Evolutionary conservation across 2,113 vertebrate species (phyloP), one percentile per base, ranked within the genome.

Genomic region (Gymnocephalus cernua): DNA sequence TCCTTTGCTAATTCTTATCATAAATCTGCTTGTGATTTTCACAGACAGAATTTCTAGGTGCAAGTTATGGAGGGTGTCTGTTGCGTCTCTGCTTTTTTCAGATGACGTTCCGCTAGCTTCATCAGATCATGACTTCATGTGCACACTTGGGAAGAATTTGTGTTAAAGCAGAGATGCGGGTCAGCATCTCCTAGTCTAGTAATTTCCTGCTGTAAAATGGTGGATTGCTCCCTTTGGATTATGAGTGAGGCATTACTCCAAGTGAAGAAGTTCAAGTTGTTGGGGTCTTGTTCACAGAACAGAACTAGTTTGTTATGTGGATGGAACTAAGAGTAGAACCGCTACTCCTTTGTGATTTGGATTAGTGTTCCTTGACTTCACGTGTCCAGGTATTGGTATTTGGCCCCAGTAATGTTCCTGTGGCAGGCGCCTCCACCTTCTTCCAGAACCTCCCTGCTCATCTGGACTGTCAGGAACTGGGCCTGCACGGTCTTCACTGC

Each of bases 341-440:
- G n/a, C n/a, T 70, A 38, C 15, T 80, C 10, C 11, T 74, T 14
- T 81, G 66, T 76, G 66, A 67, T 61, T 47, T 59, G 0, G 23
- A 41, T 83, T 89, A 77, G 58, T 72, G 61, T 54, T 94, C 95
- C 94, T 95, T 96, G 93, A 96, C 90, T 78, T 54, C 9, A 57
- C 59, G 74, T 79, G 57, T 38, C 71, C 80, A 97, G 86, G 82
- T 97, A 80, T 91, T 96, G 83, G 87, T 96, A 7, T 97, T 95
- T 74, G 93, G 94, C 80, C 96, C 96, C 27, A 94, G 92, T 48
- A 95, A 95, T 66, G 83, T 97, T 76, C 96, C 97, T 50, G 29
- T 96, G 59, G 65, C 86, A 78, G 72, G 79, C 9, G 88, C 91
- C 35, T 70, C 77, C 27, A 54, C 82, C 77, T 91, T 96, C 87